Base-by-base conservation (phyloP, 53 echinoderm and acorn worm genomes). In the Patiria pectinifera region DNA sequence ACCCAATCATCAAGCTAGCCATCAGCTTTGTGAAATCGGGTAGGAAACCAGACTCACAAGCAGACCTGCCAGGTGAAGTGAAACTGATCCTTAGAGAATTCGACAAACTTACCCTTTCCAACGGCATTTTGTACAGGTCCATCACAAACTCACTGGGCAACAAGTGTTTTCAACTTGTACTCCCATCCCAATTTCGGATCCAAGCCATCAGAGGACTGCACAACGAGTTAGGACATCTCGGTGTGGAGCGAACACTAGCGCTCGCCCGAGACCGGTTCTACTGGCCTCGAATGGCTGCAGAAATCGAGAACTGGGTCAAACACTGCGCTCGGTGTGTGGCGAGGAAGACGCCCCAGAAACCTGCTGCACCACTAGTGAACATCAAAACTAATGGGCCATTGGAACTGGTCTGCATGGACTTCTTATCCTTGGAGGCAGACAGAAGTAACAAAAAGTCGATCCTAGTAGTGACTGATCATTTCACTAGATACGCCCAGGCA, bases 401-500 rank as follows among this genome's bases (percentile, higher is more conserved):
- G 0, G 85, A 70, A 45, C 25, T 91, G 2, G 80, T 90, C 44
- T 90, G 91, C 70, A 90, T 93, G 49, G 91, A 90, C 62, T 94
- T 91, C 78, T 63, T 94, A 11, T 70, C 21, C 53, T 48, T 91
- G 4, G 91, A 91, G 71, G 91, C 93, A 0, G 94, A 94, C 80
- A 24, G n/a, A 6, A 75, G 85, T 4, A 85, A 85, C 76, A 91
- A 79, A 8, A 26, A 78, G 19, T 78, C 91, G 53, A 89, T 92
- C 47, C 63, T 94, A 4, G 94, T 92, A 0, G 35, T 94, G 2
- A 94, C 94, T 2, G 94, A 94, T 47, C 94, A 94, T 16, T 94
- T 80, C 72, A 94, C 94, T 10, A 69, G 92, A 59, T 94, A 94
- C 69, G 91, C 91, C 5, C 85, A 82, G 35, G 95, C 95, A 2